Percentiles rank a stretch among this genome's conserved stretches.
phyloP scores from a whole-genome alignment of 2,888 invertebrate genomes.

The Gymnoscelis rufifasciata region DNA sequence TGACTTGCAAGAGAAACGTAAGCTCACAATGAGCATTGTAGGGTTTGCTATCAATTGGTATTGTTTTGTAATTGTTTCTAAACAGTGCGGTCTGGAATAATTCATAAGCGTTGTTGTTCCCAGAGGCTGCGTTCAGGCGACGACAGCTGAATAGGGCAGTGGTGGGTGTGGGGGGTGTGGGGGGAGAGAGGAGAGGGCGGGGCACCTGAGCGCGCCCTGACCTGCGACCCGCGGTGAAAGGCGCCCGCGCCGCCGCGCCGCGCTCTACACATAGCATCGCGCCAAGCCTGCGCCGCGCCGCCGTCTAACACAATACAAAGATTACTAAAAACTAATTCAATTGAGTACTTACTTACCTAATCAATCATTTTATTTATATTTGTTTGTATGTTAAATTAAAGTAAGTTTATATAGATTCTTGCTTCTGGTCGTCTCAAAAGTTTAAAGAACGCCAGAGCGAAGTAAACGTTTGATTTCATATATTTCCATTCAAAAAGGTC shows the following conservation, averaged over 20 bases:
- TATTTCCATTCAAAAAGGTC: too few relatives aligned
- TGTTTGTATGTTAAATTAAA: too few relatives aligned
- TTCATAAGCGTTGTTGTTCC: conserved; percentile 69
- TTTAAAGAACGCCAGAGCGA: too few relatives aligned
- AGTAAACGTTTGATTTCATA: too few relatives aligned
- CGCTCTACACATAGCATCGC: conserved; percentile 62
- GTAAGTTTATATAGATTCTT: too few relatives aligned
- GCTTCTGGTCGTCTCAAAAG: too few relatives aligned
- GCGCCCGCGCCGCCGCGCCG: conserved; percentile 66
- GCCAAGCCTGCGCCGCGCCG: conserved; percentile 46
- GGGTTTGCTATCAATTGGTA: conserved; percentile 67
- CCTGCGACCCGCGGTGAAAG: conserved; percentile 78
- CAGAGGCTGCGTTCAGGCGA: conserved; percentile 61
- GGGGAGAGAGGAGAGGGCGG: conserved; percentile 44
- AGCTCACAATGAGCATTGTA: conserved; percentile 61
- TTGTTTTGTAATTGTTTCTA: conserved; percentile 75
- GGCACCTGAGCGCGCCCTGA: conserved; percentile 79
- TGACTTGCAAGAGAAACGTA: conserved; percentile 42
- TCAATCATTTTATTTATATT: too few relatives aligned
- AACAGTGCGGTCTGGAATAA: conserved; percentile 67
- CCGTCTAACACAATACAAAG: conserved; percentile 41
- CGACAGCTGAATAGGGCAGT: conserved; percentile 76
- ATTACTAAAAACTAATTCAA: conserved; percentile 5
- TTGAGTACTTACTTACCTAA: too few relatives aligned
- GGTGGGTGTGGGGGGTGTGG: conserved; percentile 51